phyloP scores from a whole-genome alignment of 2,888 invertebrate genomes.

The Rhamnusium bicolor region DNA sequence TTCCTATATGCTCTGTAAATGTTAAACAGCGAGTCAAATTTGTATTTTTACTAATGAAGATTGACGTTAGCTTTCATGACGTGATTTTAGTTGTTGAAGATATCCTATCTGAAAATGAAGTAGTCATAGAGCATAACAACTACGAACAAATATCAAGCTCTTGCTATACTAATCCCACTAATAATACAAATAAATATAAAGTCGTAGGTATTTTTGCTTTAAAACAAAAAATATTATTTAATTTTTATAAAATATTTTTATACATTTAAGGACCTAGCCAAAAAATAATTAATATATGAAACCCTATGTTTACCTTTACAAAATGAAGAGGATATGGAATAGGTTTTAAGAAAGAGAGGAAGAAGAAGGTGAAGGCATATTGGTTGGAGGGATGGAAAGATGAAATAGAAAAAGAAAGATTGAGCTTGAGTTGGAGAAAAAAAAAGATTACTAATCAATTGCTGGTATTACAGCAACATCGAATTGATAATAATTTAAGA shows the following conservation, averaged over 20 bases:
- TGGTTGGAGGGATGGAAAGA: background rate
- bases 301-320: too few species aligned
- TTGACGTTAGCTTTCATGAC: background rate
- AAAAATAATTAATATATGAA: conserved; percentile 9
- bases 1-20: too few species aligned
- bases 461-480: background rate
- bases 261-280: conserved; percentile 9
- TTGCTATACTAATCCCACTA: too few species aligned
- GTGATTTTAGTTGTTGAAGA: background rate
- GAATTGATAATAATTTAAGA: background rate
- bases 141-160: background rate
- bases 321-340: too few species aligned
- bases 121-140: background rate
- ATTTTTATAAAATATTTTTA: background rate
- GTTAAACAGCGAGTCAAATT: background rate
- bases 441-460: background rate
- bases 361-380: background rate
- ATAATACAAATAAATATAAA: background rate
- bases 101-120: background rate
- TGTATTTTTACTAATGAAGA: background rate
- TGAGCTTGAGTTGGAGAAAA: background rate
- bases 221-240: background rate
- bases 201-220: background rate
- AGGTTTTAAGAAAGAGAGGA: background rate
- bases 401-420: background rate